Conservation (phyloP, 1,140 invertebrate species). For the Drosophila neocordata region DNA sequence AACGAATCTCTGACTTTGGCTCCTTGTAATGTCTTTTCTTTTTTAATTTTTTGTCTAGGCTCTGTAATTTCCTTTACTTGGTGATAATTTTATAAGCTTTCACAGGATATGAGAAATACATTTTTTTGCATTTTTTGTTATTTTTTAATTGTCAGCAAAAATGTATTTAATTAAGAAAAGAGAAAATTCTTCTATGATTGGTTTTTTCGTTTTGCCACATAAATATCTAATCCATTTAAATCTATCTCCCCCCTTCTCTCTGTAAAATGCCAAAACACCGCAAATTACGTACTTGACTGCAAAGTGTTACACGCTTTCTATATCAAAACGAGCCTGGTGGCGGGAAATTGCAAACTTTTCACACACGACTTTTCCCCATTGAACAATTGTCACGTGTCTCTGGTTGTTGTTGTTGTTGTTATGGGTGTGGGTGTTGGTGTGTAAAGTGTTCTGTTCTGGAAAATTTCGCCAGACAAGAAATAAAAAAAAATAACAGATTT, state of each 20-base stretch:
- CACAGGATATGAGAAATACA: conserved; percentile 63
- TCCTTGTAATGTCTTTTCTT: conserved; percentile 16
- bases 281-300: conserved; percentile 78
- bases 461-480: conserved; percentile 54
- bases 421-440: too few species aligned
- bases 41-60: conserved; percentile 15
- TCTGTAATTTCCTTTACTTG: conserved; percentile 37
- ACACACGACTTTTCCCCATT: conserved; percentile 14
- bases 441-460: conserved; percentile 34
- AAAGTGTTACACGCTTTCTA: conserved; percentile 40
- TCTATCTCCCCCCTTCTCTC: not conserved
- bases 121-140: not conserved
- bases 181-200: too few species aligned
- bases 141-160: conserved; percentile 58
- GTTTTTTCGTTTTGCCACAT: too few species aligned
- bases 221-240: conserved; percentile 39
- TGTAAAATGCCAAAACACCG: conserved; percentile 28
- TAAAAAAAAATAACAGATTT: conserved; percentile 41
- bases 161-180: too few species aligned
- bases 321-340: conserved; percentile 30
- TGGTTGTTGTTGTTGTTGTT: not conserved
- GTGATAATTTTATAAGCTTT: conserved; percentile 39
- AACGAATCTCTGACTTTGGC: too few species aligned
- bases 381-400: conserved; percentile 75
- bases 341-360: conserved; percentile 56